These are phyloP conservation scores for Leucoma salicis DNA, from an alignment of 2,888 invertebrate genomes.

Conservation along the genomic window DNA sequence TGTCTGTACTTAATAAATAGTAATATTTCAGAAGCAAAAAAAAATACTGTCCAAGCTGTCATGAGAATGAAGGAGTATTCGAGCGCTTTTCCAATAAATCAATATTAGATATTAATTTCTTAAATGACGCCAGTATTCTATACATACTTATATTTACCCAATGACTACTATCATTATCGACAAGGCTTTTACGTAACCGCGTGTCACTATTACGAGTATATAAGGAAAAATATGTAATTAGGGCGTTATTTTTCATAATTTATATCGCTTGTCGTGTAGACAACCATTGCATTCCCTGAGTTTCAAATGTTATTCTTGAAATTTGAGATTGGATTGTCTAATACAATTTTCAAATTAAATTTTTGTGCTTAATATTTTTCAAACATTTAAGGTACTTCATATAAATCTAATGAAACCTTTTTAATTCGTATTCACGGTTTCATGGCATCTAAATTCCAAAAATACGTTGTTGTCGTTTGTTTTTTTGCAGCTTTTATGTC, in stretches of 20 bases:
- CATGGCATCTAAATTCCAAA: background rate
- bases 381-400: background rate
- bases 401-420: background rate
- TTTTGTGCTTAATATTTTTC: background rate
- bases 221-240: slow-evolving; percentile 31
- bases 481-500: slow-evolving; percentile 39
- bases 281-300: too few species aligned
- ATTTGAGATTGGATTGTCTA: too few species aligned
- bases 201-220: too few species aligned
- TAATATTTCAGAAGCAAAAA: background rate
- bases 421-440: background rate
- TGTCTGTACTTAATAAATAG: too few species aligned
- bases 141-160: slow-evolving; percentile 55
- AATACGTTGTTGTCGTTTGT: slow-evolving; percentile 14
- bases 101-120: slow-evolving; percentile 68
- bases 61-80: slow-evolving; percentile 29
- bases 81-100: slow-evolving; percentile 9
- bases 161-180: slow-evolving; percentile 60
- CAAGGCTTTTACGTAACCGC: slow-evolving; percentile 46
- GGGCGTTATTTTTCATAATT: too few species aligned
- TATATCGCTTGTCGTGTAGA: too few species aligned
- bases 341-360: background rate
- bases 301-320: too few species aligned
- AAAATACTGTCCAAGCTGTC: slow-evolving; percentile 25
- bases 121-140: slow-evolving; percentile 52